Conservation (phyloP, 2,113 vertebrate species). For the Entomyzon cyanotis region DNA sequence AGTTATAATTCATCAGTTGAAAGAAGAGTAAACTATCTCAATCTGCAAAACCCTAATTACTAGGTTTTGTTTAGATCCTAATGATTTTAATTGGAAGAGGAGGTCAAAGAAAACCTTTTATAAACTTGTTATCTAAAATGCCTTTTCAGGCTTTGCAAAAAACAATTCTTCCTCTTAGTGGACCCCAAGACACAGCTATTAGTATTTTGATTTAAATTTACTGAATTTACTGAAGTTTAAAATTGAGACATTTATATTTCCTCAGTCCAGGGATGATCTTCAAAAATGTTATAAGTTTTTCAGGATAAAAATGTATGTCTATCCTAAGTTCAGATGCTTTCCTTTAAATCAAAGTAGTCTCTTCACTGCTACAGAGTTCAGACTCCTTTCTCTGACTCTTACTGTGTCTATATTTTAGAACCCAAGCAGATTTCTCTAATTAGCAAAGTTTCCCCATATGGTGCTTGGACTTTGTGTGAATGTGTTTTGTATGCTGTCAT, state of each 20-base stretch:
- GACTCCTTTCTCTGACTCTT: background rate
- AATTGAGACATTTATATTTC: background rate
- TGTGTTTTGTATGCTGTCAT: background rate
- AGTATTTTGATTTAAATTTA: background rate
- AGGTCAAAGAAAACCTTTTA: background rate
- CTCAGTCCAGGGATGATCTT: background rate
- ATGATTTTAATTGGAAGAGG: background rate
- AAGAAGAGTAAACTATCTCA: background rate
- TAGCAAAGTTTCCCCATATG: background rate
- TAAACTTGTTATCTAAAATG: background rate
- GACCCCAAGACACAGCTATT: background rate
- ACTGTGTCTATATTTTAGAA: background rate
- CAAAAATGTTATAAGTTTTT: background rate
- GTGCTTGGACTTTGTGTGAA: background rate
- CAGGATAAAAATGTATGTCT: background rate
- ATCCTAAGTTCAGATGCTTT: background rate
- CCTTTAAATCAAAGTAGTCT: background rate
- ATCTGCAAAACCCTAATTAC: background rate
- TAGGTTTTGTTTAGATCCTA: background rate
- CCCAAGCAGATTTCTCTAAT: background rate
- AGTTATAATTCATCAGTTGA: background rate
- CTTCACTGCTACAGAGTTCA: background rate
- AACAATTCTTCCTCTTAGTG: background rate
- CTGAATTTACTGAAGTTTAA: background rate
- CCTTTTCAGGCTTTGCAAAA: background rate